Base-by-base conservation (phyloP, 2,797 vertebrate genomes). In the Syngnathus rostellatus region DNA sequence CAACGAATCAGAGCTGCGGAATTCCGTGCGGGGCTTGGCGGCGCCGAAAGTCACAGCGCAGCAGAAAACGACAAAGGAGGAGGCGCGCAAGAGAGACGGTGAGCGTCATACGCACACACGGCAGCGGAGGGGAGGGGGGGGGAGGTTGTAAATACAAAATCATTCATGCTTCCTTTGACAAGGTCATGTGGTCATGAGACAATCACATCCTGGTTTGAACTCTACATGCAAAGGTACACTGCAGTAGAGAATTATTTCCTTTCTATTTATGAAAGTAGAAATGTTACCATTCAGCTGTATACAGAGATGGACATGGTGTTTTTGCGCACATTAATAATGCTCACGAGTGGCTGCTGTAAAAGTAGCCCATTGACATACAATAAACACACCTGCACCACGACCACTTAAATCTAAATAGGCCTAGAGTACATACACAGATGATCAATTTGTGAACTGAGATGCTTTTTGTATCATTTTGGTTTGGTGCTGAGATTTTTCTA, bases 1-100 rank as follows among this genome's bases (percentile, higher is more conserved):
- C 91, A 92, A 92, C 72, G 93, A 95, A 91, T 98, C 96, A 75
- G 94, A 90, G 83, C 96, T 93, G 91, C 92, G 89, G 86, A 93
- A 94, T 87, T 93, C 93, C 0, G 73, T 90, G 77, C 90, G 89
- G 79, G 88, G 91, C 90, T 92, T 93, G 65, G 80, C 84, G 16
- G 82, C 76, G 72, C 92, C 92, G 81, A 97, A 96, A 91, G 91
- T 92, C 83, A 92, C 91, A 91, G 92, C 93, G 23, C 94, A 94
- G 75, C 94, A 94, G 83, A 96, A 95, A 92, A 88, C 79, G 84
- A 89, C 92, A 70, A 98, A 97, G 86, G 95, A 98, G 51, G 94
- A 95, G 80, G 85, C 81, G 41, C 89, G 90, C 78, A 96, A 92
- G 77, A 93, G 92, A 85, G 95, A 93, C 0, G 95, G 97, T 98